These are phyloP conservation scores for Petrolisthes manimaculis DNA, from an alignment of 2,888 invertebrate genomes.

Conservation along the genomic window DNA sequence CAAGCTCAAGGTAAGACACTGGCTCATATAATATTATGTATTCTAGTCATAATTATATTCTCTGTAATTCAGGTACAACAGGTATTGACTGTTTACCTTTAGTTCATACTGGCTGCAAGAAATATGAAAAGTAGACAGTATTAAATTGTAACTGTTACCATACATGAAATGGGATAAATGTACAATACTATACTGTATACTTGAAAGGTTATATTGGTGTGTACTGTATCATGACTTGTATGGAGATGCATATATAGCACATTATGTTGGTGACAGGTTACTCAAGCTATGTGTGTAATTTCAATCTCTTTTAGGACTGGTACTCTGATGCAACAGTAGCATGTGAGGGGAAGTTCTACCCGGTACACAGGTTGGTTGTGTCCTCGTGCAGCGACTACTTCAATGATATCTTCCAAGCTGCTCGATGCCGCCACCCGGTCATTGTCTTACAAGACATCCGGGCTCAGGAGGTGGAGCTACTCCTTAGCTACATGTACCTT, in stretches of 20 bases:
- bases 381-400: conserved; percentile 55
- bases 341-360: conserved; percentile 52
- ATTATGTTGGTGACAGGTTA: not conserved
- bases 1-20: conserved; percentile 39
- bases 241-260: too few species aligned
- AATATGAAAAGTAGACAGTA: too few species aligned
- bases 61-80: too few species aligned
- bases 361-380: conserved; percentile 48
- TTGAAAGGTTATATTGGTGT: too few species aligned
- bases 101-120: too few species aligned
- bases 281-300: not conserved
- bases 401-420: conserved; percentile 43
- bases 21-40: too few species aligned
- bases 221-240: too few species aligned
- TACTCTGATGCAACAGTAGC: conserved; percentile 55
- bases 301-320: conserved; percentile 21
- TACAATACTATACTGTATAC: too few species aligned
- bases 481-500: conserved; percentile 52
- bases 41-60: too few species aligned
- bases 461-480: conserved; percentile 43
- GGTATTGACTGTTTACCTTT: too few species aligned
- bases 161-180: too few species aligned
- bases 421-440: conserved; percentile 46
- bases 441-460: conserved; percentile 47
- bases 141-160: too few species aligned